These are phyloP conservation scores for Melanocharis versteri DNA, from an alignment of 2,113 vertebrate species.

Conservation along the genomic window DNA sequence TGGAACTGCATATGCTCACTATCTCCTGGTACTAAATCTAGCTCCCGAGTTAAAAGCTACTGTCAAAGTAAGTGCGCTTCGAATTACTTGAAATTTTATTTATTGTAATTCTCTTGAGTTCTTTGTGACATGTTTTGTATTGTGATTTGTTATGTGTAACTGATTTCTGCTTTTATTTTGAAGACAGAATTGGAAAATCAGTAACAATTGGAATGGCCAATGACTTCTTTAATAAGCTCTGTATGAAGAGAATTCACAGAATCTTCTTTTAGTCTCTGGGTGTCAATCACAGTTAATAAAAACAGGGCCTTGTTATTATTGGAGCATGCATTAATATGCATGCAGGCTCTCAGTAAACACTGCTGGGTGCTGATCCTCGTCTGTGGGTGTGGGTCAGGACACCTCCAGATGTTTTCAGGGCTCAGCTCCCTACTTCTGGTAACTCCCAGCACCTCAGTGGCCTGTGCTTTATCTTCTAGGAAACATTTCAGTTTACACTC, in stretches of 20 bases:
- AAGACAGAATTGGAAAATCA: not conserved
- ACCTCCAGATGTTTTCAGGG: not conserved
- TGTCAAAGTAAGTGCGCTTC: constrained; percentile 69
- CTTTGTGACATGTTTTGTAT: not conserved
- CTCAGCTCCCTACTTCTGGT: not conserved
- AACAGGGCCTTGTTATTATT: not conserved
- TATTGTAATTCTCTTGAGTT: not conserved
- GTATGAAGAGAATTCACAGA: not conserved
- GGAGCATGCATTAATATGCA: not conserved
- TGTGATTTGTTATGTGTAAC: not conserved
- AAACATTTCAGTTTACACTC: constrained; percentile 92
- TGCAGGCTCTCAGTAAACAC: not conserved
- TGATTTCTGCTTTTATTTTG: not conserved
- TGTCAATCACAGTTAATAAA: not conserved
- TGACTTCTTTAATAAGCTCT: not conserved
- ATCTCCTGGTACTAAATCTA: constrained; percentile 90
- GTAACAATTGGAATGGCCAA: not conserved
- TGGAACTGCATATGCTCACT: constrained; percentile 94
- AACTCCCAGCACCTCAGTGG: not conserved
- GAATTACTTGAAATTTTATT: not conserved
- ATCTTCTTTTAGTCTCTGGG: not conserved
- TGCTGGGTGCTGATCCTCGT: not conserved
- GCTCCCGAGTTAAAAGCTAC: constrained; percentile 84
- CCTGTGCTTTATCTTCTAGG: constrained; percentile 69
- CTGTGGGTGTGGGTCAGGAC: not conserved